Conservation (phyloP, 2,113 vertebrate genomes). For the Pristiophorus japonicus region DNA sequence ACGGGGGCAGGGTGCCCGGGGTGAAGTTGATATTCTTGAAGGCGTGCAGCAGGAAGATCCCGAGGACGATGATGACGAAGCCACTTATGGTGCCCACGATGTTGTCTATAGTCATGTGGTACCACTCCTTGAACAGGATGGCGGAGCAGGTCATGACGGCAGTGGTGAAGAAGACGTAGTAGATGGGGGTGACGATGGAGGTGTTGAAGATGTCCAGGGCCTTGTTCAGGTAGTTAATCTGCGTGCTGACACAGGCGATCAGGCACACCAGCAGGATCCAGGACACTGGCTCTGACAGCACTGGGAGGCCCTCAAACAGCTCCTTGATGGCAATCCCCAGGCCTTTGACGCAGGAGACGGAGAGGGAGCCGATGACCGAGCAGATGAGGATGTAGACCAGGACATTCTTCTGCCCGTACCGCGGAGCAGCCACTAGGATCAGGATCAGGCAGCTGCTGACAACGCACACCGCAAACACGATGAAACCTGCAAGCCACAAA, state of each 20-base stretch:
- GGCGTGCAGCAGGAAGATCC: conserved; percentile 68
- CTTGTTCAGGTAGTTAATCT: conserved; percentile 76
- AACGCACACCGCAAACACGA: conserved; percentile 66
- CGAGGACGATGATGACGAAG: conserved; percentile 69
- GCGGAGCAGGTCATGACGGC: conserved; percentile 71
- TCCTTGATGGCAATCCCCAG: conserved; percentile 72
- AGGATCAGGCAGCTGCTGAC: conserved; percentile 66
- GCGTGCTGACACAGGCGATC: conserved; percentile 64
- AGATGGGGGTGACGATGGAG: conserved; percentile 66
- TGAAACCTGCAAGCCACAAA: conserved; percentile 59
- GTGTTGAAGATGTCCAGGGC: conserved; percentile 72
- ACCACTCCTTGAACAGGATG: conserved; percentile 77
- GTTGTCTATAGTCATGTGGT: conserved; percentile 60
- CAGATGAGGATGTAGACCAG: conserved; percentile 73
- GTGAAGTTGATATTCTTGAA: conserved; percentile 66
- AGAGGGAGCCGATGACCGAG: conserved; percentile 70
- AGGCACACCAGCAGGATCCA: conserved; percentile 66
- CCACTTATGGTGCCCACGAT: conserved; percentile 63
- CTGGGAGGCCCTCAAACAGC: conserved; percentile 61
- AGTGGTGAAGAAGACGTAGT: conserved; percentile 75
- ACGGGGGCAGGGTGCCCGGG: conserved; percentile 59
- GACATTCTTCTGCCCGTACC: conserved; percentile 68
- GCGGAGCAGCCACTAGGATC: conserved; percentile 65
- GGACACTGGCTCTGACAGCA: conserved; percentile 65
- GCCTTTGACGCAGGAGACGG: conserved; percentile 71